Evolutionary conservation across 2,113 vertebrate genomes (phyloP), one percentile per base, ranked within the genome.

Genomic region (Centropus bengalensis): DNA sequence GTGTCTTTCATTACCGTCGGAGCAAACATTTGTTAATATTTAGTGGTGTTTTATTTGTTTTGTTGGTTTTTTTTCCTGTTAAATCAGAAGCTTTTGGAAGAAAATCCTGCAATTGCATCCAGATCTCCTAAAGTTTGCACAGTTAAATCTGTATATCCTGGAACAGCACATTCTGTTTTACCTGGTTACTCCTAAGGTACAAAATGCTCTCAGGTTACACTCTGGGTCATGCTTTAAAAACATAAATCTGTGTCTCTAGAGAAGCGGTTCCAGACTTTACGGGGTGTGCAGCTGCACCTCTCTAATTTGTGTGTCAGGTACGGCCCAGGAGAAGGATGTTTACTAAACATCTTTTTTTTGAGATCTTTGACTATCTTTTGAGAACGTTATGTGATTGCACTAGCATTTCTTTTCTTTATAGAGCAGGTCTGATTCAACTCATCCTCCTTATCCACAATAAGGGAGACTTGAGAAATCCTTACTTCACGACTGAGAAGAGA

Each of bases 1-100:
- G 79, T 71, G 88, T 27, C 71, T 56, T 86, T 64, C 82, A 67
- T 19, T 86, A 60, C 82, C 2, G 9, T 24, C 38, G 38, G 8
- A 4, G 23, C 56, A 82, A 89, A 77, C 89, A 89, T 94, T 91
- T 94, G 91, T 78, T 93, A 77, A 51, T 89, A 8, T 86, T 89
- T 93, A 86, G 60, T 47, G 38, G 11, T 70, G 49, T 33, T 83
- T 49, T 64, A 8, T 27, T 91, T 87, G 81, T 44, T 44, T 44
- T 13, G 44, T 13, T 44, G 0, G 33, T 94, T 74, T 81, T 38
- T 83, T 90, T 74, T 82, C 12, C 47, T 83, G 36, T 91, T 93
- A 78, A 88, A 88, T 74, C 52, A 55, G 75, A 86, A 44, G 33
- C 63, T 51, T 87, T 91, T 86, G 91, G 88, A 91, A 2, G 2